phyloP scores from a whole-genome alignment of 1,140 invertebrate species.

The Drosophila sp. region DNA sequence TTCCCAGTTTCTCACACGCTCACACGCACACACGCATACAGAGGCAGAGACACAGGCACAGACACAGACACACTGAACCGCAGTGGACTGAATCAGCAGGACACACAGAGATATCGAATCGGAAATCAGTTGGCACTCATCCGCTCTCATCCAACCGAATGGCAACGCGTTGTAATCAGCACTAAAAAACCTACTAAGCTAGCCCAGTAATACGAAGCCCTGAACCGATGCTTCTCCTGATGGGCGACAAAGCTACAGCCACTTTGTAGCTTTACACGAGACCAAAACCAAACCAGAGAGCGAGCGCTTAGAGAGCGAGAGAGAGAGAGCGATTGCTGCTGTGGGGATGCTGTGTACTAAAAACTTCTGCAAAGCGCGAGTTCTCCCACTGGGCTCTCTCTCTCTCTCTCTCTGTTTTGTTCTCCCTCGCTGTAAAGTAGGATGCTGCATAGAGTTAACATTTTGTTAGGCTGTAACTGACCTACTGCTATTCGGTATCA shows the following conservation, averaged over 20 bases:
- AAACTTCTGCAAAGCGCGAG: constrained; percentile 12
- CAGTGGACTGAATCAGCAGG: background rate
- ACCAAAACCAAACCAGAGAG: constrained; percentile 10
- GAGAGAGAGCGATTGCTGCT: constrained; percentile 3
- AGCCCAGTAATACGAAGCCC: constrained; percentile 56
- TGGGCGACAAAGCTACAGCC: constrained; percentile 28
- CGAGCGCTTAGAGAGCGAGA: constrained; percentile 5
- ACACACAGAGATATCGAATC: background rate
- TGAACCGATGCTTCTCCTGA: constrained; percentile 21
- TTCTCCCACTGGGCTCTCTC: constrained; percentile 6
- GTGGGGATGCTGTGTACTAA: constrained; percentile 59
- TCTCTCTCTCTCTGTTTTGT: background rate
- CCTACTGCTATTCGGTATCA: constrained; percentile 61
- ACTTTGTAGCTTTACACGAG: constrained; percentile 51
- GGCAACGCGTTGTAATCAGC: constrained; percentile 79
- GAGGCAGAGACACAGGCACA: background rate
- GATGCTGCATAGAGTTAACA: constrained; percentile 26
- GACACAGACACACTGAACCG: constrained; percentile 12
- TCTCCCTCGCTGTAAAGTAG: background rate
- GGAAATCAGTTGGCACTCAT: constrained; percentile 16
- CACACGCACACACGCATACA: background rate
- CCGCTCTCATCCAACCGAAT: constrained; percentile 70
- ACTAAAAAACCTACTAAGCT: constrained; percentile 70
- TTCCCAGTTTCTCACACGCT: constrained; percentile 8
- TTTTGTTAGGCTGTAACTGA: constrained; percentile 64